Percentiles rank a stretch among this genome's conserved stretches.
These are phyloP conservation scores for Camponotus pennsylvanicus DNA, from an alignment of 1,140 invertebrate species.

Conservation along the genomic window DNA sequence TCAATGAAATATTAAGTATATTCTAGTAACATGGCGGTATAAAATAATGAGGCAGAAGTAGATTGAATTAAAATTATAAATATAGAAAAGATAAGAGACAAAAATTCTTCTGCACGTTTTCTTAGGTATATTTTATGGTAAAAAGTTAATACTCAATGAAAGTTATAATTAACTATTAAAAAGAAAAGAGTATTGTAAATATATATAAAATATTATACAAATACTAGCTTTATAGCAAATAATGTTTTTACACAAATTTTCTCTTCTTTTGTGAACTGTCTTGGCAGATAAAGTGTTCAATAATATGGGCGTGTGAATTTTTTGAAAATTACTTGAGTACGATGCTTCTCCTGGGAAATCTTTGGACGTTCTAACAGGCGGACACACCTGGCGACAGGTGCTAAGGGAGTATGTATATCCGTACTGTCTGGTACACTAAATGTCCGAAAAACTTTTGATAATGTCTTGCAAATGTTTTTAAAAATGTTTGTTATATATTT, in stretches of 20 bases:
- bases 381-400: slow-evolving; percentile 80
- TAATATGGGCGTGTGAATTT: slow-evolving; percentile 3
- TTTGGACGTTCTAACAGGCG: slow-evolving; percentile 64
- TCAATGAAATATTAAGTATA: not conserved
- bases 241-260: not conserved
- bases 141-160: not conserved
- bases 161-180: not conserved
- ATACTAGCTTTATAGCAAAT: not conserved
- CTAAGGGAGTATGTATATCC: slow-evolving; percentile 39
- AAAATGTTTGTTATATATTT: not conserved
- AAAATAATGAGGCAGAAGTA: not conserved
- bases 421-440: slow-evolving; percentile 11
- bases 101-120: not conserved
- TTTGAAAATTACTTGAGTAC: slow-evolving; percentile 26
- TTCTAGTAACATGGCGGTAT: not conserved
- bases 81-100: not conserved
- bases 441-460: slow-evolving; percentile 1
- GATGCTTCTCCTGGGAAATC: slow-evolving; percentile 60
- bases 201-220: slow-evolving; percentile 7
- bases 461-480: not conserved
- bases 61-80: not conserved
- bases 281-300: not conserved
- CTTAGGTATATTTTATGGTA: not conserved
- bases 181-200: not conserved
- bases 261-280: not conserved